Evolutionary conservation across 2,797 vertebrate genomes (phyloP).

Genomic region (Ispidina picta): DNA sequence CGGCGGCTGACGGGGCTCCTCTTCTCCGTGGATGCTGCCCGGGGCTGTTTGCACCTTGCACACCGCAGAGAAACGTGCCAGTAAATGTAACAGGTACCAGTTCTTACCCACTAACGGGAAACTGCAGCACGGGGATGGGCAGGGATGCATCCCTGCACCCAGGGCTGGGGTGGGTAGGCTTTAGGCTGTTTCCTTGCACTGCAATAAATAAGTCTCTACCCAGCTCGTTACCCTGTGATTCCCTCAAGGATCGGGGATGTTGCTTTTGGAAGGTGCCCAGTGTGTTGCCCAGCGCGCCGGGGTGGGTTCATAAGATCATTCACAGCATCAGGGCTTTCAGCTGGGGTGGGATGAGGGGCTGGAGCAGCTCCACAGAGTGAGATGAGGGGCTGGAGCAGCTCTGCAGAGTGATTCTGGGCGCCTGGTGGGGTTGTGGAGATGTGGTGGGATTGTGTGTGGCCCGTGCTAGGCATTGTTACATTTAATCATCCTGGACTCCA

Average conservation of each 20-base stretch:
- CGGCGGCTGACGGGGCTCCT: rapidly evolving
- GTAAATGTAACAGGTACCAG: background rate
- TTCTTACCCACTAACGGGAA: rapidly evolving
- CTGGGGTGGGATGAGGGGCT: background rate
- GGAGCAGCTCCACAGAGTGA: rapidly evolving
- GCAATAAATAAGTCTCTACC: background rate
- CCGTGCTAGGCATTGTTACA: background rate
- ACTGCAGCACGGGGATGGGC: rapidly evolving
- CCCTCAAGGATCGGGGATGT: background rate
- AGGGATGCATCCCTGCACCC: background rate
- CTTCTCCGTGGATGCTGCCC: background rate
- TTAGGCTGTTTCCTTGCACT: background rate
- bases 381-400: background rate
- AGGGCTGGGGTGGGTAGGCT: background rate
- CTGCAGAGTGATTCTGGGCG: rapidly evolving
- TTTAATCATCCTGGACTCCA: background rate
- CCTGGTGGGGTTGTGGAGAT: background rate
- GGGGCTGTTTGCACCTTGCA: background rate
- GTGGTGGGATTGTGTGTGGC: background rate
- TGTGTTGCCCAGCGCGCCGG: rapidly evolving
- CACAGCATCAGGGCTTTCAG: rapidly evolving
- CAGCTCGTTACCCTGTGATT: rapidly evolving
- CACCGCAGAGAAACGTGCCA: background rate
- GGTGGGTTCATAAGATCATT: background rate
- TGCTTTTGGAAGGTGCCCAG: background rate